phyloP scores from a whole-genome alignment of 2,113 vertebrate genomes.

The Istiophorus platypterus region DNA sequence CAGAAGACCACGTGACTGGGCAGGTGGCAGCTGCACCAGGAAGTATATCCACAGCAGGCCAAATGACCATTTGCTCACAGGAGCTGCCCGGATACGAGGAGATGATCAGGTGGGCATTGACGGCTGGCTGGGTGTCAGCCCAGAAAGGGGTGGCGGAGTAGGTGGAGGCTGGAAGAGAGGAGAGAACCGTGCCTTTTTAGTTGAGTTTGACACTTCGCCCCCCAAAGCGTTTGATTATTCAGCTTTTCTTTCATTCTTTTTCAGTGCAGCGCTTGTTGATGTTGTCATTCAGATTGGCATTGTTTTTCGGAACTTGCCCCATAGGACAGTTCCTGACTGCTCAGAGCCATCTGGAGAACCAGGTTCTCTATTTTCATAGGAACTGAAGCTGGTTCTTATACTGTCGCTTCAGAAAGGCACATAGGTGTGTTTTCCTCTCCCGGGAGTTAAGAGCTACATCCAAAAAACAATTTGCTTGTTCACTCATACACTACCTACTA shows the following conservation, averaged over 20 bases:
- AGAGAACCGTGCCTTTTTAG: slow-evolving; percentile 16
- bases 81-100: slow-evolving; percentile 46
- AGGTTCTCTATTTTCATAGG: slow-evolving; percentile 49
- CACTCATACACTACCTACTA: neutral
- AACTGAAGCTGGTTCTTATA: slow-evolving; percentile 8
- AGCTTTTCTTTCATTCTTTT: slow-evolving; percentile 21
- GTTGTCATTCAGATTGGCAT: slow-evolving; percentile 45
- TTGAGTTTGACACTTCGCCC: slow-evolving; percentile 28
- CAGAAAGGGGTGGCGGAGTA: slow-evolving; percentile 44
- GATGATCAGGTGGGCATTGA: slow-evolving; percentile 65
- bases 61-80: slow-evolving; percentile 47
- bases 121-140: slow-evolving; percentile 53
- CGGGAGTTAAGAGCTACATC: too few relatives aligned
- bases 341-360: slow-evolving; percentile 56
- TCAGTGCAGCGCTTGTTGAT: slow-evolving; percentile 20
- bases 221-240: slow-evolving; percentile 19
- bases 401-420: slow-evolving; percentile 9
- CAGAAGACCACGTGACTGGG: slow-evolving; percentile 57
- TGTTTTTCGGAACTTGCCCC: slow-evolving; percentile 37
- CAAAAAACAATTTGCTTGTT: neutral
- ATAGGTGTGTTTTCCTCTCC: neutral
- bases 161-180: slow-evolving; percentile 34
- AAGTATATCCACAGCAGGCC: slow-evolving; percentile 67
- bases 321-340: slow-evolving; percentile 40
- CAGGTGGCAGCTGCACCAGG: slow-evolving; percentile 78